phyloP scores from a whole-genome alignment of 1,140 invertebrate genomes.

The Chymomyza costata region DNA sequence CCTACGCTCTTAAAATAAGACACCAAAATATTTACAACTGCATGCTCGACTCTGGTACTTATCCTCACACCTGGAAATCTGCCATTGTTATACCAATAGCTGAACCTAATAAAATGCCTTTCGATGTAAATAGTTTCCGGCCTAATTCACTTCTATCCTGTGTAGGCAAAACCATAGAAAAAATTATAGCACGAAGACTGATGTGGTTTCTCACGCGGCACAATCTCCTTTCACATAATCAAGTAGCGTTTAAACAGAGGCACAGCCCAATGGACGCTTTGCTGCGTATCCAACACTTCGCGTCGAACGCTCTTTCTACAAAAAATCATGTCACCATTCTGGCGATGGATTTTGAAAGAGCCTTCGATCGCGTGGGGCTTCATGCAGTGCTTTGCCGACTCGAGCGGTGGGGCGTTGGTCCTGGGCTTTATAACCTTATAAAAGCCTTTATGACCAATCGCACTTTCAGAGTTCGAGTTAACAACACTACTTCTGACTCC shows the following conservation, averaged over 20 bases:
- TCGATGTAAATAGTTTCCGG: neutral
- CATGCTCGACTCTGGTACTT: slow-evolving; percentile 1
- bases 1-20: too few relatives aligned
- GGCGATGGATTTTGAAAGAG: slow-evolving; percentile 17
- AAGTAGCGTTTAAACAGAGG: slow-evolving; percentile 1
- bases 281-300: slow-evolving; percentile 15
- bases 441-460: slow-evolving; percentile 17
- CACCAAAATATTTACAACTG: too few relatives aligned
- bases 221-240: slow-evolving; percentile 6
- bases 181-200: slow-evolving; percentile 3
- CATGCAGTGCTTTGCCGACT: slow-evolving; percentile 1
- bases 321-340: slow-evolving; percentile 18
- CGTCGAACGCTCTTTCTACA: slow-evolving; percentile 10
- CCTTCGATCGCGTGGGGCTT: slow-evolving; percentile 8
- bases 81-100: slow-evolving; percentile 1
- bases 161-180: slow-evolving; percentile 8
- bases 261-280: slow-evolving; percentile 10
- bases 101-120: neutral
- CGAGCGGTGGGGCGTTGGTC: slow-evolving; percentile 15
- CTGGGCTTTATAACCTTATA: slow-evolving; percentile 15
- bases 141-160: slow-evolving; percentile 6
- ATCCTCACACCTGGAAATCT: slow-evolving; percentile 1
- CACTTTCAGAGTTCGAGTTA: slow-evolving; percentile 1
- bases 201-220: slow-evolving; percentile 7
- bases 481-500: slow-evolving; percentile 5